Evolutionary conservation across 1,140 invertebrate genomes (phyloP).

Genomic region (Tyrophagus putrescentiae): DNA sequence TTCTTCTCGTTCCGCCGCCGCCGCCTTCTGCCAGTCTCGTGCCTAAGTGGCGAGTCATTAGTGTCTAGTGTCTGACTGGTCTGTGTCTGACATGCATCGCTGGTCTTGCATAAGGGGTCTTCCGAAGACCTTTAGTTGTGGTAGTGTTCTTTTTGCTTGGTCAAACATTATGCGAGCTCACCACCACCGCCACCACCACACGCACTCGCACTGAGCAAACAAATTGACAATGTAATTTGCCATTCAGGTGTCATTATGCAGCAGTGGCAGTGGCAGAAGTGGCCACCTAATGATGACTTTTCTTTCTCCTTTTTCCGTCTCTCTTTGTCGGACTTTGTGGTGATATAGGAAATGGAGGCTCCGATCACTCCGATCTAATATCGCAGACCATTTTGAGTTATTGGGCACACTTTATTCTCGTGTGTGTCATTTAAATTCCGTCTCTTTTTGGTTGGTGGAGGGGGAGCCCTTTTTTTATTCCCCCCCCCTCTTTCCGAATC

Average conservation of each 20-base stretch:
- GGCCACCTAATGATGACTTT: neutral
- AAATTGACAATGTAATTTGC: conserved; percentile 12
- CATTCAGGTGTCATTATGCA: neutral
- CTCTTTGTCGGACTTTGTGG: no score
- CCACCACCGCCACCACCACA: no score
- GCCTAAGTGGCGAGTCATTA: neutral
- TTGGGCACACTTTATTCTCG: no score
- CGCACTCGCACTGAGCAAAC: neutral
- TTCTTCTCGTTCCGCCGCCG: no score
- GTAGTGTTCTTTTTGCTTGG: no score
- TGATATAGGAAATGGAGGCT: conserved; percentile 3
- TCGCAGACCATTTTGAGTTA: neutral
- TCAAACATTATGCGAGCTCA: no score
- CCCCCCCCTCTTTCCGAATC: no score
- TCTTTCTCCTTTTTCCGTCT: neutral
- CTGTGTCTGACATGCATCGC: neutral
- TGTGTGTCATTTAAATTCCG: no score
- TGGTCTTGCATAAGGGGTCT: conserved; percentile 7
- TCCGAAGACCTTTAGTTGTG: no score
- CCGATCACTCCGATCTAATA: neutral
- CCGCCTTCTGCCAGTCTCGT: conserved; percentile 12
- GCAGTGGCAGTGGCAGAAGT: neutral
- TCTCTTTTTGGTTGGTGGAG: no score
- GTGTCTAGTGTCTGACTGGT: neutral
- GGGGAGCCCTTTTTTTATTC: no score